These are phyloP conservation scores for Ochropleura plecta DNA, from an alignment of 2,888 invertebrate genomes.

Conservation along the genomic window DNA sequence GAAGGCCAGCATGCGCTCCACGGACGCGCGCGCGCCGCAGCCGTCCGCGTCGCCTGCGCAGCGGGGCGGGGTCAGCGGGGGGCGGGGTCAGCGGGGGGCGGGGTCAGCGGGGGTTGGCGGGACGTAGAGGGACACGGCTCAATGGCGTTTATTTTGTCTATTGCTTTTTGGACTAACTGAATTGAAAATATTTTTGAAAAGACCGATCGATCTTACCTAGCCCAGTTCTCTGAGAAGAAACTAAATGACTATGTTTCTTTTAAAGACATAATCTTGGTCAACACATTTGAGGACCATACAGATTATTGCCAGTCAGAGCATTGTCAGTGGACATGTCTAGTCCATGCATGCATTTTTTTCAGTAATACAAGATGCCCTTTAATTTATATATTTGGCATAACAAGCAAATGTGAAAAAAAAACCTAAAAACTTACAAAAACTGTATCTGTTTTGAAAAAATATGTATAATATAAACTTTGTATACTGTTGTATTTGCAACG, in stretches of 20 bases:
- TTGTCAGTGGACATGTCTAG: not conserved
- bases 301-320: not conserved
- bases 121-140: constrained; percentile 13
- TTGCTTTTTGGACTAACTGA: not conserved
- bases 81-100: too few species aligned
- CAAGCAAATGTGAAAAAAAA: too few species aligned
- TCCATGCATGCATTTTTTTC: not conserved
- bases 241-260: not conserved
- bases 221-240: not conserved
- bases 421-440: too few species aligned
- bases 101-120: too few species aligned
- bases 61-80: too few species aligned
- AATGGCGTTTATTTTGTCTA: not conserved
- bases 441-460: not conserved
- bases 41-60: constrained; percentile 63
- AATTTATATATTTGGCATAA: not conserved
- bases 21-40: constrained; percentile 94
- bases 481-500: not conserved
- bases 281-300: not conserved
- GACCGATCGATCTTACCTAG: not conserved
- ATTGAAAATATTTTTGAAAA: not conserved
- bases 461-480: not conserved
- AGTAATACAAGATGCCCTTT: not conserved
- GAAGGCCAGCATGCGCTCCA: constrained; percentile 98
- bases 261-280: not conserved